phyloP scores from a whole-genome alignment of 1,140 invertebrate species.

The Aphelenchoides avenae region DNA sequence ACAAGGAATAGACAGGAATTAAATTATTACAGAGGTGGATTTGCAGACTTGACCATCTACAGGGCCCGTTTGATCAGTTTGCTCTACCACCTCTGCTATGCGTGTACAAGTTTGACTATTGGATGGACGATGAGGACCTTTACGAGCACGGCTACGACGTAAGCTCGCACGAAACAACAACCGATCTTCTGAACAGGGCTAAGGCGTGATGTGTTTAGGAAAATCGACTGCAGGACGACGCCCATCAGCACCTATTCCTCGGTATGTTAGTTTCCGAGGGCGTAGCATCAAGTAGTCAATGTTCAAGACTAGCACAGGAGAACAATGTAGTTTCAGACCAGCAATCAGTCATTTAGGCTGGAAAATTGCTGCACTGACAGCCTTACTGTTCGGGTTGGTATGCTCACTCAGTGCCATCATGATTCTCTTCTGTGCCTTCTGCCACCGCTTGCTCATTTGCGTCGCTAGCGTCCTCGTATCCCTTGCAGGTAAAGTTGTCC shows the following conservation, averaged over 20 bases:
- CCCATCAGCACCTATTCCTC: constrained; percentile 58
- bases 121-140: constrained; percentile 58
- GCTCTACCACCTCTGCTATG: constrained; percentile 50
- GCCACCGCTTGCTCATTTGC: constrained; percentile 52
- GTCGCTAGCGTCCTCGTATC: constrained; percentile 48
- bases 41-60: constrained; percentile 48
- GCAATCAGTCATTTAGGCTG: constrained; percentile 36
- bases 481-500: constrained; percentile 31
- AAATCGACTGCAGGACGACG: constrained; percentile 55
- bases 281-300: constrained; percentile 15
- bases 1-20: not conserved
- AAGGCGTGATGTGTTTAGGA: no score
- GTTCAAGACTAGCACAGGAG: no score
- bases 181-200: no score
- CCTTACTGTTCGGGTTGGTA: constrained; percentile 39
- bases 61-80: constrained; percentile 56
- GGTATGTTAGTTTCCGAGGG: constrained; percentile 33
- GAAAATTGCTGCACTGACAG: constrained; percentile 56
- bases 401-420: constrained; percentile 38
- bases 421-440: constrained; percentile 54
- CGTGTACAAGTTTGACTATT: constrained; percentile 59
- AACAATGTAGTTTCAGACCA: no score
- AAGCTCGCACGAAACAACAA: no score
- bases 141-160: constrained; percentile 59
- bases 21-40: constrained; percentile 8